Conservation (phyloP, 2,888 invertebrate species). For the Prosopocoilus inquinatus region DNA sequence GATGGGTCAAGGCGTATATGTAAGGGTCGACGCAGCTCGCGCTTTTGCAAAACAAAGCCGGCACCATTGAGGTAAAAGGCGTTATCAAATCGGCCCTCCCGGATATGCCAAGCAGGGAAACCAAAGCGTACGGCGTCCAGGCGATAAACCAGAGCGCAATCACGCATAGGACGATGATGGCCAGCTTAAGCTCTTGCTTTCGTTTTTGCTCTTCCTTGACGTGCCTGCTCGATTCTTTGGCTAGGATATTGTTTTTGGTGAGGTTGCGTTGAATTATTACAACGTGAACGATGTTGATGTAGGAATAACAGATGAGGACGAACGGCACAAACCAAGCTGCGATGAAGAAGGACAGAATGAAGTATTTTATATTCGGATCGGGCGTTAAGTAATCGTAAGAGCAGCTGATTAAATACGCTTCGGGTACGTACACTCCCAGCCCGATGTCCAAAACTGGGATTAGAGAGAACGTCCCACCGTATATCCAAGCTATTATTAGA, state of each 20-base stretch:
- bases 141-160: constrained; percentile 74
- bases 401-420: constrained; percentile 81
- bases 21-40: constrained; percentile 81
- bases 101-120: constrained; percentile 71
- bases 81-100: constrained; percentile 64
- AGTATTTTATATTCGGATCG: constrained; percentile 60
- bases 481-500: constrained; percentile 69
- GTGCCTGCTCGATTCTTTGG: constrained; percentile 55
- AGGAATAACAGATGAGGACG: constrained; percentile 68
- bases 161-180: constrained; percentile 66
- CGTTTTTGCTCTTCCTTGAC: constrained; percentile 63
- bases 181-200: constrained; percentile 70
- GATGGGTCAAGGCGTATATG: constrained; percentile 77
- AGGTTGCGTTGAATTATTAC: constrained; percentile 58
- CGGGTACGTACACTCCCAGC: constrained; percentile 75
- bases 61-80: constrained; percentile 71
- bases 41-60: constrained; percentile 77
- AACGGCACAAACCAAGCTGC: constrained; percentile 77
- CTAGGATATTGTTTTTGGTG: constrained; percentile 48
- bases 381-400: constrained; percentile 81
- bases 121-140: constrained; percentile 80
- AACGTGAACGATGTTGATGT: constrained; percentile 66
- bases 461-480: constrained; percentile 66
- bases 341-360: constrained; percentile 72
- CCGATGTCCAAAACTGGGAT: constrained; percentile 71